These are phyloP conservation scores for Papilio polyxenes DNA, from an alignment of 1,140 invertebrate genomes.

Conservation along the genomic window DNA sequence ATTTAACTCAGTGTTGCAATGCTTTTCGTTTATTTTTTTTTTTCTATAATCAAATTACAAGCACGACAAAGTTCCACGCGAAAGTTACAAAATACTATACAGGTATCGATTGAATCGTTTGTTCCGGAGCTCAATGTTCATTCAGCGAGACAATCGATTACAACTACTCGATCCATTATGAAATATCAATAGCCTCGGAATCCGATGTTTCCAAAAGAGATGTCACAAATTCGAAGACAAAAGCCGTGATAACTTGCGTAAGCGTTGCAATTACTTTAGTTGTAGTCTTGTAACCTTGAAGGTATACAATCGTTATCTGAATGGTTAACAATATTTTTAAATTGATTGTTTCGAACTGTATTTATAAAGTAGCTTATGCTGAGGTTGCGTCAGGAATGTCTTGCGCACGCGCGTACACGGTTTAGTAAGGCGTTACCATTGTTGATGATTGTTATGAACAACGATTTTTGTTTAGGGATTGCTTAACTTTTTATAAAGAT, in stretches of 20 bases:
- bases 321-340: constrained; percentile 54
- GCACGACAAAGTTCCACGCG: constrained; percentile 12
- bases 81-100: constrained; percentile 35
- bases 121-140: constrained; percentile 34
- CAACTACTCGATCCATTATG: constrained; percentile 29
- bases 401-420: constrained; percentile 16
- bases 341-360: constrained; percentile 38
- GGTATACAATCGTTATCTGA: constrained; percentile 54
- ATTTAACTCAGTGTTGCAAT: constrained; percentile 4
- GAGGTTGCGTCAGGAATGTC: constrained; percentile 15
- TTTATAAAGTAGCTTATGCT: constrained; percentile 27
- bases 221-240: constrained; percentile 61
- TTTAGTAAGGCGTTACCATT: constrained; percentile 25
- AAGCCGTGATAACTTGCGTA: constrained; percentile 49
- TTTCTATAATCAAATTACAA: constrained; percentile 30
- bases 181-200: constrained; percentile 42
- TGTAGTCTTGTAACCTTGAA: constrained; percentile 52
- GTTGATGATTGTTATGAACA: constrained; percentile 13
- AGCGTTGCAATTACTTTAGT: constrained; percentile 46
- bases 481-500: neutral
- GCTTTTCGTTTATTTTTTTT: constrained; percentile 4
- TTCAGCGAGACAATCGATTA: constrained; percentile 37
- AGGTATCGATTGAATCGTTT: constrained; percentile 35
- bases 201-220: constrained; percentile 54
- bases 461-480: neutral